These are phyloP conservation scores for Gopherus evgoodei DNA, from an alignment of 2,113 vertebrate genomes.

Conservation along the genomic window DNA sequence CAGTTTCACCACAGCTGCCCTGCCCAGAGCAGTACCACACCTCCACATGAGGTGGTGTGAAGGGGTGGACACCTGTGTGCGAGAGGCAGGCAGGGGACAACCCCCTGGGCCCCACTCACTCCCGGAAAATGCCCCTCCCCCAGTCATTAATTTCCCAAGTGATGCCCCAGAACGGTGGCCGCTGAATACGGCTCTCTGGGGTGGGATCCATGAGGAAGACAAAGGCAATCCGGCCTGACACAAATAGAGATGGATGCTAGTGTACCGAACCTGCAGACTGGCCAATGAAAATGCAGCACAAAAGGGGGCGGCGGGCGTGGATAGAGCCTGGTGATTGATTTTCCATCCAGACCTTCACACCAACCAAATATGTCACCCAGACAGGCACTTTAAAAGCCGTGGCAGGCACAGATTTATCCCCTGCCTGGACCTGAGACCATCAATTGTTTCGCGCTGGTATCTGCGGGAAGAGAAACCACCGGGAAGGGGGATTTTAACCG, in stretches of 20 bases:
- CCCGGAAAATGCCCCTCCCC: background rate
- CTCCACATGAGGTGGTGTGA: background rate
- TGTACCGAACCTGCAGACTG: slow-evolving; percentile 60
- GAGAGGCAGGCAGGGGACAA: background rate
- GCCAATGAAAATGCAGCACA: slow-evolving; percentile 73
- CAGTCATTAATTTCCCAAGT: background rate
- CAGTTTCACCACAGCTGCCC: rapidly evolving
- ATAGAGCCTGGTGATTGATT: slow-evolving; percentile 73
- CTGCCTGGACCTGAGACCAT: background rate
- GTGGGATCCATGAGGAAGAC: slow-evolving; percentile 63
- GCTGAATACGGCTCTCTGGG: background rate
- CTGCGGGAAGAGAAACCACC: background rate
- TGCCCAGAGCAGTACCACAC: background rate
- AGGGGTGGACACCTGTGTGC: background rate
- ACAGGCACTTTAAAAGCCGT: slow-evolving; percentile 59
- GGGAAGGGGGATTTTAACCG: background rate
- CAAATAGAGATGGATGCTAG: slow-evolving; percentile 74
- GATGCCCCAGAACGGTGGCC: background rate
- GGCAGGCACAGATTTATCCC: slow-evolving; percentile 52
- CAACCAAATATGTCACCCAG: slow-evolving; percentile 73
- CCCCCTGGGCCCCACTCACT: background rate
- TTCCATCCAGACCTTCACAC: slow-evolving; percentile 68
- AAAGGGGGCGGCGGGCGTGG: slow-evolving; percentile 26
- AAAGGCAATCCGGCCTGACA: slow-evolving; percentile 69
- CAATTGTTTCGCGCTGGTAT: slow-evolving; percentile 30